These are phyloP conservation scores for Temnothorax longispinosus DNA, from an alignment of 1,140 invertebrate genomes.

Conservation along the genomic window DNA sequence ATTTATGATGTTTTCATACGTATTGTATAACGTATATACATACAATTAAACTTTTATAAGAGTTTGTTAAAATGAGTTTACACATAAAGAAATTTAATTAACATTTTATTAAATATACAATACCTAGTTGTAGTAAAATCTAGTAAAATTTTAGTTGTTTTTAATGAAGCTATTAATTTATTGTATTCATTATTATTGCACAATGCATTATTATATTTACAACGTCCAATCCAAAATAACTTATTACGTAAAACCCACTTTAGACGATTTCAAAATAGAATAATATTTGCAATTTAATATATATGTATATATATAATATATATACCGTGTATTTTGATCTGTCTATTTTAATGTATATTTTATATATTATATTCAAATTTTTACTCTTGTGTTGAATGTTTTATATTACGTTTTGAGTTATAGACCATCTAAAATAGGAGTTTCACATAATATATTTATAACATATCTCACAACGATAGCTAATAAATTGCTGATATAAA, in stretches of 20 bases:
- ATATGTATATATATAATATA: background rate
- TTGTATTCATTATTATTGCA: background rate
- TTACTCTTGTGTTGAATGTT: background rate
- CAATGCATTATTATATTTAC: background rate
- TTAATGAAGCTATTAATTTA: background rate
- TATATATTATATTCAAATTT: background rate
- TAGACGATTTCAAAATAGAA: background rate
- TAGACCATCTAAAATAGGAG: background rate
- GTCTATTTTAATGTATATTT: background rate
- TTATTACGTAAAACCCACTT: background rate
- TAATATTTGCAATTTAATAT: background rate
- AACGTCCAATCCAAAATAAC: background rate
- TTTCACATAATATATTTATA: background rate
- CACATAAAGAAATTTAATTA: background rate
- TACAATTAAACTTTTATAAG: background rate
- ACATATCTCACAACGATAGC: background rate
- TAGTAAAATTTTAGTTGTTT: background rate
- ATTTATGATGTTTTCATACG: background rate
- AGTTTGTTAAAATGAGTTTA: background rate
- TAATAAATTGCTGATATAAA: conserved; percentile 20
- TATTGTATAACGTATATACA: background rate
- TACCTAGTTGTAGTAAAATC: background rate
- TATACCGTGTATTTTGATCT: background rate
- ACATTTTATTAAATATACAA: background rate
- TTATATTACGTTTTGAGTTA: background rate